Evolutionary conservation across 2,888 invertebrate species (phyloP), one percentile per base, ranked within the genome.

Genomic region (Cheilosia grossa): DNA sequence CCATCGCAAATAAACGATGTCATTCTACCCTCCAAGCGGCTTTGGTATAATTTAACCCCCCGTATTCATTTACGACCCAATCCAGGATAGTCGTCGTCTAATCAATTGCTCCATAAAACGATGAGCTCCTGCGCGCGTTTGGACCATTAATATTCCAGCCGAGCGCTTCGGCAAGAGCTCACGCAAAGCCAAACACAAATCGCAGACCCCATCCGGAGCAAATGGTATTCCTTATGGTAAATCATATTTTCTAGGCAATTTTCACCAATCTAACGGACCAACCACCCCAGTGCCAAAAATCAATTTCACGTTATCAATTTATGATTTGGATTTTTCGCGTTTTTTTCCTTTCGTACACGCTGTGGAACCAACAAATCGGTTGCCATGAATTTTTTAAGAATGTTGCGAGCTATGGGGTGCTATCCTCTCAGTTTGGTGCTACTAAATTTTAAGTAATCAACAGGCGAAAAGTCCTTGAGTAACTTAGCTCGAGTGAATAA

Each of bases 231-330:
- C 19, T 66, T 66, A 78, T 72, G 78, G 64, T 72, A 72, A 82
- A 82, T 82, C 82, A 78, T 72, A 72, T 82, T 78, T 82, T 72
- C 78, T 78, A 78, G 77, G 66, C 72, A 72, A 78, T 82, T 78
- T 78, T 59, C 78, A 47, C 21, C 54, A 64, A 37, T 77, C 42
- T 70, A 81, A 69, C 56, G 63, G 81, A 27, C 51, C 42, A 30
- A 24, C 44, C 64, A 1, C 17, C 24, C 49, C 42, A 17, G 44
- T 70, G 53, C 33, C 53, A 47, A 70, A 72, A 82, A 72, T 82
- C 82, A 82, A 82, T 82, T 82, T 67, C 21, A 49, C 66, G 54
- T 78, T 61, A 67, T 54, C 47, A 78, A 82, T 82, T 77, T 82
- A 73, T 72, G 77, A 54, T 66, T 77, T 58, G 17, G 47, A 40